Base-by-base conservation (phyloP, 2,113 vertebrate species). In the Sylvia atricapilla region DNA sequence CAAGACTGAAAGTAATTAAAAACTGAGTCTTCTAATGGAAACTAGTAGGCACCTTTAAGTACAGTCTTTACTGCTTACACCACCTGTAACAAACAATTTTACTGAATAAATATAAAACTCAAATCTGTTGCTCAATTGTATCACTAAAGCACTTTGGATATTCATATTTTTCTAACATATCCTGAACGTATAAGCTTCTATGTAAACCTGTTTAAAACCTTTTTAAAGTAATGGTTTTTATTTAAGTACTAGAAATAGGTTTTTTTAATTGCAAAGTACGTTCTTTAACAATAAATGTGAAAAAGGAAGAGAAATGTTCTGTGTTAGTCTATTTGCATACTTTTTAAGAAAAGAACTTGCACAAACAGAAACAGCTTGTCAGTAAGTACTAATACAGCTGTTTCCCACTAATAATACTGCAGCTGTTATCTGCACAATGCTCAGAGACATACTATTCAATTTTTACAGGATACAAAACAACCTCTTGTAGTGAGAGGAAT, bases 1-100 rank as follows among this genome's bases (percentile, higher is more conserved):
- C 67, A 87, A 91, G n/a, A 64, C 58, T 80, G 72, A 82, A 91
- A 91, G 37, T 89, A 78, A 85, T 82, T 93, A 84, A 69, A 91
- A 53, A 15, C 31, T 24, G 33, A 70, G 27, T 76, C 20, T 86
- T 95, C 50, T 53, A 62, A 77, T 53, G 46, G 79, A 88, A 93
- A 90, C 10, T 52, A 25, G 50, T 30, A 80, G 37, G 15, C 55
- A 92, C 66, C 28, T 37, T 75, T 79, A 85, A 90, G 28, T 66
- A 64, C 6, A 75, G 53, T 15, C 15, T 89, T 85, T 78, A 49
- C 41, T 93, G 35, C 41, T 87, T 85, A 44, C 31, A 87, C 21
- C 17, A 72, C 62, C 44, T 75, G 17, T 82, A 76, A 52, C 31
- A 86, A 81, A 84, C 35, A 39, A 25, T 88, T 85, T 69, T 60